These are phyloP conservation scores for Chionis minor DNA, from an alignment of 2,113 vertebrate genomes.

Conservation along the genomic window DNA sequence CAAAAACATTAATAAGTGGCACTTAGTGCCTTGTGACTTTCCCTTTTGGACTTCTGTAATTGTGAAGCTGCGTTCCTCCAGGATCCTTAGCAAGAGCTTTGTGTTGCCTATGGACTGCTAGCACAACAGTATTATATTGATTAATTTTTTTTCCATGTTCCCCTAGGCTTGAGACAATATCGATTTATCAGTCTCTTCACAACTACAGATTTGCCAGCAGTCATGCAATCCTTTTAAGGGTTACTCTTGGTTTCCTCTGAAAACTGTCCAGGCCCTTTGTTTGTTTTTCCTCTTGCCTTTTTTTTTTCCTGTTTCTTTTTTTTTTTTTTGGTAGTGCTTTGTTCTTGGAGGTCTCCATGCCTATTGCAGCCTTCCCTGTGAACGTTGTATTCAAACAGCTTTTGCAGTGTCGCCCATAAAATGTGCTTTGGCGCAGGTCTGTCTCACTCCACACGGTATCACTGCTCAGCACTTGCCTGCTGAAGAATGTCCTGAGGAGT, in stretches of 20 bases:
- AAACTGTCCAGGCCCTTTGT: conserved; percentile 13
- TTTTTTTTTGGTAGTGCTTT: background rate
- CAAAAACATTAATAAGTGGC: background rate
- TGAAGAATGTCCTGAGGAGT: background rate
- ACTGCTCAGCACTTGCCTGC: background rate
- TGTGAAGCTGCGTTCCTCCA: background rate
- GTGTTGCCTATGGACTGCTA: background rate
- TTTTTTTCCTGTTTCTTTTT: background rate
- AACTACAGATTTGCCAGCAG: background rate
- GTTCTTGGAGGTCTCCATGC: background rate
- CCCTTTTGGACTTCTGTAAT: background rate
- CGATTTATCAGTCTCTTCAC: background rate
- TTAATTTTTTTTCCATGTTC: background rate
- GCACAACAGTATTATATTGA: background rate
- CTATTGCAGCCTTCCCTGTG: background rate
- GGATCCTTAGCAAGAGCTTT: background rate
- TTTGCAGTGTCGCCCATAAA: background rate
- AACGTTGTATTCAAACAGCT: background rate
- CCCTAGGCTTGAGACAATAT: background rate
- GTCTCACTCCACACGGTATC: background rate
- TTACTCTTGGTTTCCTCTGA: conserved; percentile 41
- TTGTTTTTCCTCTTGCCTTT: conserved; percentile 14
- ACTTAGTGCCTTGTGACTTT: background rate
- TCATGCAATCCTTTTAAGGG: background rate
- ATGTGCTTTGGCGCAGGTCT: background rate